Percentiles rank a stretch among this genome's conserved stretches.
phyloP scores from a whole-genome alignment of 2,113 vertebrate genomes.

The Forbesichthys agassizii region DNA sequence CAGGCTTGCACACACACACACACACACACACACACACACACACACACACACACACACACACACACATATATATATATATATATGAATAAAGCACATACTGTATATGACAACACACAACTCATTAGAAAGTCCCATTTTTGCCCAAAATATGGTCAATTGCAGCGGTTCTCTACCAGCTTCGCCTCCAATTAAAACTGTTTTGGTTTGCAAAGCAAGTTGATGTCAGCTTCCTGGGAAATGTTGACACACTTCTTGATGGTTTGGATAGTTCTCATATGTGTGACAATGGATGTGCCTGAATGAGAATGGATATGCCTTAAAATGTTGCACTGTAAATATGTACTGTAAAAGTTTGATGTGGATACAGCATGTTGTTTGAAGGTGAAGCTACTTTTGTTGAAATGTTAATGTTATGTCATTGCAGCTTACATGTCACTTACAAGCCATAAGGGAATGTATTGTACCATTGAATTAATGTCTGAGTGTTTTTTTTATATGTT shows the following conservation, averaged over 20 bases:
- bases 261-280: not conserved
- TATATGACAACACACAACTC: constrained; percentile 4
- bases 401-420: no score
- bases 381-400: no score
- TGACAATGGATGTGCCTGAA: constrained; percentile 7
- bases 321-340: not conserved
- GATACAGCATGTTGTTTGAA: no score
- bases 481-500: no score
- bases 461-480: no score
- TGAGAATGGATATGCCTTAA: constrained; percentile 7
- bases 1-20: constrained; percentile 11
- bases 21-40: constrained; percentile 9
- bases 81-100: not conserved
- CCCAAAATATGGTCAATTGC: constrained; percentile 43
- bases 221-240: constrained; percentile 1
- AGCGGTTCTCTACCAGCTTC: not conserved
- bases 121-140: constrained; percentile 43
- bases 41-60: constrained; percentile 8
- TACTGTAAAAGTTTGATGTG: no score
- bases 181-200: not conserved
- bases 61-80: constrained; percentile 8
- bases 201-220: not conserved
- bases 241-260: not conserved
- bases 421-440: no score
- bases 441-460: no score